Base-by-base conservation (phyloP, 2,888 invertebrate species). In the Noctuana brunneofusca region DNA sequence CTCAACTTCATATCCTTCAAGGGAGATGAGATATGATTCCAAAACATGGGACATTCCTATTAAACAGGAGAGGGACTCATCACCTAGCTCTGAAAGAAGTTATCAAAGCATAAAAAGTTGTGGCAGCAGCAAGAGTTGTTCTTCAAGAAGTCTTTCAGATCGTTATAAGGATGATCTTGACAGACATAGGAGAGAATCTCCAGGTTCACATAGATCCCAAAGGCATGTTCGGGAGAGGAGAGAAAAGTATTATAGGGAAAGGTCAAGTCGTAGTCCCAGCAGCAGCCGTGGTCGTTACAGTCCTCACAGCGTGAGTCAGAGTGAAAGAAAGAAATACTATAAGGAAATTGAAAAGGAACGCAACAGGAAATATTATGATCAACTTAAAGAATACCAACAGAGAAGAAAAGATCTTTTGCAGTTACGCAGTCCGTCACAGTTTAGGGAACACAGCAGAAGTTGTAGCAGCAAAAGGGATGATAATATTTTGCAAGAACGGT, bases 181-280 rank as follows among this genome's bases (percentile, higher is more conserved):
- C 8, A 55, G 27, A 38, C 16, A 48, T 12, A 38, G 3, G 5
- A 70, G 62, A 60, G 69, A 70, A 38, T 63, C 59, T 49, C 69
- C 70, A 16, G 68, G 64, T 69, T 74, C 78, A n/a, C 67, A 70
- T 50, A 71, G 66, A 56, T 67, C 66, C 6, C 70, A 68, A 14
- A 71, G 66, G 48, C 65, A 70, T 68, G 80, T 78, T 8, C 66
- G 69, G 53, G 74, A 72, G 8, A 68, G 60, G 63, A 75, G 72
- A 64, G 70, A 77, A 35, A 22, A 1, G 8, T 20, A 50, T 50
- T 24, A 64, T 58, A 69, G 67, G 27, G 66, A 67, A 48, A 70
- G 71, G 38, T 69, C 74, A 54, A 78, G 77, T 63, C 75, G 73
- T 18, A 85, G 84, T 67, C 81, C 81, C 5, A 78, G 76, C 68